Evolutionary conservation across 2,888 invertebrate genomes (phyloP).

Genomic region (Capitulum mitella): DNA sequence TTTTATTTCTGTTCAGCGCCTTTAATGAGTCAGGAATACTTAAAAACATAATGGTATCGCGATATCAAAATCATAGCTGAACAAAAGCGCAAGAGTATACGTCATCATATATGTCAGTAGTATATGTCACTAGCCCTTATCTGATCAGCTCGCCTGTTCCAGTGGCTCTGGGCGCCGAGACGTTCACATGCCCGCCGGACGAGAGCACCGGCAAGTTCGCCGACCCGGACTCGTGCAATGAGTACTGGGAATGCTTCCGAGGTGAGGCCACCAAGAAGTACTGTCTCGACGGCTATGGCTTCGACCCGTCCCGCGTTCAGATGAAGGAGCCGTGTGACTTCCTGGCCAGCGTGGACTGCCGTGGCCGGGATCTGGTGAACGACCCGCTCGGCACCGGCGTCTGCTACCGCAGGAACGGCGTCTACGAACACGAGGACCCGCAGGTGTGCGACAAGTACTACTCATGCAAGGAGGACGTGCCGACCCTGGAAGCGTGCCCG

Average conservation of each 20-base stretch:
- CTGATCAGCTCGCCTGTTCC: background rate
- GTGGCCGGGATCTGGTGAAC: slow-evolving; percentile 34
- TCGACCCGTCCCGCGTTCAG: slow-evolving; percentile 33
- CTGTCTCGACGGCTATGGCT: slow-evolving; percentile 38
- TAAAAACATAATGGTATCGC: no score
- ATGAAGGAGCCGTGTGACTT: slow-evolving; percentile 36
- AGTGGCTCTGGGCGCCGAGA: slow-evolving; percentile 29
- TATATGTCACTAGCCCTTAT: no score
- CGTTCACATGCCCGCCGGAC: slow-evolving; percentile 33
- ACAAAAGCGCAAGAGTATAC: no score
- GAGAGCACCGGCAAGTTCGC: slow-evolving; percentile 36
- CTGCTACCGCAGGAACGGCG: slow-evolving; percentile 75
- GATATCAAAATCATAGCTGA: no score
- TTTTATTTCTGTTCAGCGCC: no score
- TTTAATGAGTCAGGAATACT: no score
- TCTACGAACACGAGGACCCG: slow-evolving; percentile 64
- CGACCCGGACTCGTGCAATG: slow-evolving; percentile 38
- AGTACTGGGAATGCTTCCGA: slow-evolving; percentile 38
- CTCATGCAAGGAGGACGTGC: slow-evolving; percentile 33
- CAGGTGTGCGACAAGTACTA: slow-evolving; percentile 60
- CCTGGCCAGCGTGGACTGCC: slow-evolving; percentile 35
- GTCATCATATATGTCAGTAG: no score
- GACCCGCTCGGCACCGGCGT: slow-evolving; percentile 34
- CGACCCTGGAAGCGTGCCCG: slow-evolving; percentile 28
- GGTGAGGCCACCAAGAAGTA: slow-evolving; percentile 34